Conservation (phyloP, 2,113 vertebrate genomes). For the Spermophilus dauricus region DNA sequence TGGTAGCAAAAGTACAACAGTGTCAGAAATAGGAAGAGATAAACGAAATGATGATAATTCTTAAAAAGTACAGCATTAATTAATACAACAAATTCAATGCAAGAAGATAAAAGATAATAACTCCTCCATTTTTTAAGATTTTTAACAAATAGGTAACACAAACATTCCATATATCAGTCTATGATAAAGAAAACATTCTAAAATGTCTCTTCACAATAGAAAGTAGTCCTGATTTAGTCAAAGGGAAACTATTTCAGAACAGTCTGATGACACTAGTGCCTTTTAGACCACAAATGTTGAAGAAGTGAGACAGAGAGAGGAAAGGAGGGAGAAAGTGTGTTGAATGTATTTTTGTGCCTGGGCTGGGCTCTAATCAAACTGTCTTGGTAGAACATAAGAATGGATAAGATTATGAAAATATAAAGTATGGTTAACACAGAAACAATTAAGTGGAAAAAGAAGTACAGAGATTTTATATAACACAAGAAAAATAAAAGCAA, state of each 20-base stretch:
- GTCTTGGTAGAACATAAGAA: not conserved
- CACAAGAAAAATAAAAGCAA: not conserved
- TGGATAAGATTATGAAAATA: not conserved
- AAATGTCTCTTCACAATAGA: conserved; percentile 71
- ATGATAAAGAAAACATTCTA: conserved; percentile 64
- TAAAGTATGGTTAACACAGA: not conserved
- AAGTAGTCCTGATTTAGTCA: conserved; percentile 48
- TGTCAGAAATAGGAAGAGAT: conserved; percentile 70
- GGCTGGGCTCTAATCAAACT: not conserved
- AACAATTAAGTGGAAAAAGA: not conserved
- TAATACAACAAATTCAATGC: conserved; percentile 81
- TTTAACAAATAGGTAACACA: conserved; percentile 82
- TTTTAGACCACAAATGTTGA: conserved; percentile 27
- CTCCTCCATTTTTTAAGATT: conserved; percentile 16
- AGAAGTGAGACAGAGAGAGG: not conserved
- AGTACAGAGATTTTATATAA: not conserved
- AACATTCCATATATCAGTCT: conserved; percentile 67
- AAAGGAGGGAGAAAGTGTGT: too few relatives aligned
- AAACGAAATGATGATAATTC: conserved; percentile 62
- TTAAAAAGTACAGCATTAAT: conserved; percentile 68
- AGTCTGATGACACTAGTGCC: not conserved
- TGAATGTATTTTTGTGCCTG: too few relatives aligned
- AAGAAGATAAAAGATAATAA: conserved; percentile 62
- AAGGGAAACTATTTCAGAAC: not conserved
- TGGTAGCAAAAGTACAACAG: conserved; percentile 68